Percentiles rank a stretch among this genome's conserved stretches.
phyloP scores from a whole-genome alignment of 2,888 invertebrate genomes.

The Malthinus flaveolus region DNA sequence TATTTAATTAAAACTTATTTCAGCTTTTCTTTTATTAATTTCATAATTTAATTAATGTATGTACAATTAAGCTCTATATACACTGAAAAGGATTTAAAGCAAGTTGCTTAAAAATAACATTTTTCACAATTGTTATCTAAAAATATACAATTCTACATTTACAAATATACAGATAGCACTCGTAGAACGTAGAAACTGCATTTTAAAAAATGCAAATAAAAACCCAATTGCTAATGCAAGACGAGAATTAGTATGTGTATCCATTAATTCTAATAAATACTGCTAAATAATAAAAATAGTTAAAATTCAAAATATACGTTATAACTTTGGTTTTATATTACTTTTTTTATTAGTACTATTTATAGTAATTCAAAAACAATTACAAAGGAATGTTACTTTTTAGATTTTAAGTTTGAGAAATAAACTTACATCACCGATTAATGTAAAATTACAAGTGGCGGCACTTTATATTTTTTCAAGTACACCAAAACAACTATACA shows the following conservation, averaged over 20 bases:
- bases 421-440: no score
- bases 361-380: slow-evolving; percentile 8
- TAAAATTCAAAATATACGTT: slow-evolving; percentile 9
- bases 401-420: no score
- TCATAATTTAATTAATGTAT: slow-evolving; percentile 23
- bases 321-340: slow-evolving; percentile 24
- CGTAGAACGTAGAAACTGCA: not conserved
- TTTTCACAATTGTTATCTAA: slow-evolving; percentile 28
- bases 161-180: slow-evolving; percentile 27
- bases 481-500: no score
- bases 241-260: not conserved
- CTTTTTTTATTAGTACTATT: slow-evolving; percentile 11
- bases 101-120: slow-evolving; percentile 23
- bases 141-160: slow-evolving; percentile 31
- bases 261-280: slow-evolving; percentile 17
- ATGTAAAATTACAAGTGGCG: no score
- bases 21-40: no score
- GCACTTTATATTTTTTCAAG: no score
- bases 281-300: slow-evolving; percentile 8
- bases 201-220: slow-evolving; percentile 2
- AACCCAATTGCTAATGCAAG: no score
- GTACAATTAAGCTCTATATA: slow-evolving; percentile 23
- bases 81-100: slow-evolving; percentile 15
- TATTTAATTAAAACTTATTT: not conserved
- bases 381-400: slow-evolving; percentile 1